These are phyloP conservation scores for Macaca nemestrina DNA, from an alignment of 2,113 vertebrate species.

Conservation along the genomic window DNA sequence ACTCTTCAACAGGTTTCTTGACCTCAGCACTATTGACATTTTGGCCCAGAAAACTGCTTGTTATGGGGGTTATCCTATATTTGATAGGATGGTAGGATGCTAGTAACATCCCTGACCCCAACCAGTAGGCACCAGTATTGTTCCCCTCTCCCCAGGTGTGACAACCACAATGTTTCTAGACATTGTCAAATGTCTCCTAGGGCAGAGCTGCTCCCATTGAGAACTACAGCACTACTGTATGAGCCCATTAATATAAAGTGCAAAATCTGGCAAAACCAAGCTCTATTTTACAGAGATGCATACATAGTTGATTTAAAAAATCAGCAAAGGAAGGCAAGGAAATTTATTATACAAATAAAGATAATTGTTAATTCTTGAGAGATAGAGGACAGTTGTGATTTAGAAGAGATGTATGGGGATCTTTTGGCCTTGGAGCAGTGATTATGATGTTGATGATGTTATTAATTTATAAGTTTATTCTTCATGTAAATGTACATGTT, in stretches of 20 bases:
- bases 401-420: background rate
- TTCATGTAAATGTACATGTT: background rate
- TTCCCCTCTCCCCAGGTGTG: background rate
- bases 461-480: background rate
- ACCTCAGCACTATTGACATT: background rate
- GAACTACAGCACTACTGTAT: background rate
- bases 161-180: background rate
- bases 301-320: background rate
- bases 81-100: background rate
- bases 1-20: background rate
- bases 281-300: background rate
- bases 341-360: background rate
- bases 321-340: background rate
- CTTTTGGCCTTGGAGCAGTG: background rate
- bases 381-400: background rate
- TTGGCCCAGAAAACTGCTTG: background rate
- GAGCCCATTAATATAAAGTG: background rate
- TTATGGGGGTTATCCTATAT: background rate
- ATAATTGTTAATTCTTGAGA: background rate
- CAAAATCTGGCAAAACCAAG: background rate
- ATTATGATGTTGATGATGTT: background rate
- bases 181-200: background rate
- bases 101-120: background rate
- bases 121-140: background rate
- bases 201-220: background rate